Conservation (phyloP, 2,113 vertebrate genomes). For the Apodemus speciosus region DNA sequence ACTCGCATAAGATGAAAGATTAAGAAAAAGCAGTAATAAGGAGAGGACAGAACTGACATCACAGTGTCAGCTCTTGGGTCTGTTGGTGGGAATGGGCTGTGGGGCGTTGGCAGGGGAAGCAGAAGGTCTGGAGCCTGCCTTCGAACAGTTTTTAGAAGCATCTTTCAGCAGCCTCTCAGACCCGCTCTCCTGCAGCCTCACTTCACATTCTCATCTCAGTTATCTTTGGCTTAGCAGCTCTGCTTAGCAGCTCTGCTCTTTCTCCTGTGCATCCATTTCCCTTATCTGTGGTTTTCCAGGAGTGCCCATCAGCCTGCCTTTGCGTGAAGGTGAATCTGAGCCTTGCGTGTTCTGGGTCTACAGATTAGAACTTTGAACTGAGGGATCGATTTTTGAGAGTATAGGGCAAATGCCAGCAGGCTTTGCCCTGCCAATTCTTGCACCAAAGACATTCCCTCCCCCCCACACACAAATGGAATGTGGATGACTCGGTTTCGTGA, state of each 20-base stretch:
- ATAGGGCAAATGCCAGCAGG: background rate
- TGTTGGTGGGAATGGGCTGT: background rate
- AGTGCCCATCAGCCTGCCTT: accelerated
- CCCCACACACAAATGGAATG: background rate
- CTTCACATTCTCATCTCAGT: background rate
- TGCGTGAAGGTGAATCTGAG: background rate
- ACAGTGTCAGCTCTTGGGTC: background rate
- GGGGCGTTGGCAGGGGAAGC: too few relatives aligned
- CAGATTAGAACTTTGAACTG: background rate
- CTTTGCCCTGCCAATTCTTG: background rate
- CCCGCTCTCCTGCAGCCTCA: background rate
- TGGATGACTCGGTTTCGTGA: background rate
- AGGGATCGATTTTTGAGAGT: background rate
- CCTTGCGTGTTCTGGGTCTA: too few relatives aligned
- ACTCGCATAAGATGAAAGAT: background rate
- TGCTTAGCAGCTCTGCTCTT: background rate
- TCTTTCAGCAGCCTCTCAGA: background rate
- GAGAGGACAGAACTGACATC: background rate
- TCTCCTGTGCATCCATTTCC: background rate
- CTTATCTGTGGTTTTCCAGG: background rate
- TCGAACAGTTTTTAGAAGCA: background rate
- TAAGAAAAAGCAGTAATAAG: background rate
- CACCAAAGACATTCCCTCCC: background rate
- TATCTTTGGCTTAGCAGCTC: background rate
- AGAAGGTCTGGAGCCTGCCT: background rate